phyloP scores from a whole-genome alignment of 2,888 invertebrate species.

The Blomia tropicalis region DNA sequence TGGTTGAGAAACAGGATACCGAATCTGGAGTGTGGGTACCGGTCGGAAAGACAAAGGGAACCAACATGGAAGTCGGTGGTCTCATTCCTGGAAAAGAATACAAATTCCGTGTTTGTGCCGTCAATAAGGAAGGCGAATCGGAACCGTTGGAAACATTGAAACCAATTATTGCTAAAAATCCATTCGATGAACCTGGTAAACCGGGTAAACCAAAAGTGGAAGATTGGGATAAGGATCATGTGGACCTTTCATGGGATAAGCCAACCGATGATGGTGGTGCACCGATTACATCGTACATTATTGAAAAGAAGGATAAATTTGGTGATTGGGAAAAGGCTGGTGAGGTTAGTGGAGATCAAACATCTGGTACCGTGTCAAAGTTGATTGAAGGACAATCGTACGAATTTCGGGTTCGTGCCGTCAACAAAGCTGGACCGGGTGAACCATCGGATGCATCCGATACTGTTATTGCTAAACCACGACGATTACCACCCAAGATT shows the following conservation, averaged over 20 bases:
- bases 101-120: conserved; percentile 43
- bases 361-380: conserved; percentile 66
- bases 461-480: conserved; percentile 63
- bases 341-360: conserved; percentile 60
- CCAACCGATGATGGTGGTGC: conserved; percentile 43
- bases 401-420: conserved; percentile 70
- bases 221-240: conserved; percentile 42
- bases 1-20: conserved; percentile 88
- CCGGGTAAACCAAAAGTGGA: conserved; percentile 40
- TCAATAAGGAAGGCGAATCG: conserved; percentile 42
- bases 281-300: conserved; percentile 38
- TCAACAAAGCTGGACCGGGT: conserved; percentile 74
- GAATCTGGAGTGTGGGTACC: conserved; percentile 92
- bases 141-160: conserved; percentile 40
- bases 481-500: conserved; percentile 63
- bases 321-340: conserved; percentile 90
- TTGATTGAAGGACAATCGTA: conserved; percentile 75
- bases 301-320: conserved; percentile 49
- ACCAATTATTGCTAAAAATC: conserved; percentile 42
- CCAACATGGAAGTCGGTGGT: conserved; percentile 35
- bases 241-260: conserved; percentile 40
- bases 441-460: conserved; percentile 79
- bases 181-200: conserved; percentile 37
- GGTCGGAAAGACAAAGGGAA: conserved; percentile 58
- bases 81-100: conserved; percentile 41